phyloP scores from a whole-genome alignment of 2,888 invertebrate genomes.

The Eupithecia inturbata region DNA sequence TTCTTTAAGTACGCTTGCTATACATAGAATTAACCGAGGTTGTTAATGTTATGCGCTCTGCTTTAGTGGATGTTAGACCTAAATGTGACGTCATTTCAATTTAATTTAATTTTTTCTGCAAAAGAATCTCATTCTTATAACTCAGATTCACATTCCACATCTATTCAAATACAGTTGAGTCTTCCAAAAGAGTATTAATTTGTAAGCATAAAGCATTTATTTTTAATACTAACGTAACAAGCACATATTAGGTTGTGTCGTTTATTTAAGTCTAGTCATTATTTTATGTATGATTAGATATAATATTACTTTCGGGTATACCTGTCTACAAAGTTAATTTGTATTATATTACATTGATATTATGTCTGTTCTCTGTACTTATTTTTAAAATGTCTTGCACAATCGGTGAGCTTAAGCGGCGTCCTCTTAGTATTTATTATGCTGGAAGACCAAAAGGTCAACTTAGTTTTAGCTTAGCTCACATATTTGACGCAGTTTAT shows the following conservation, averaged over 20 bases:
- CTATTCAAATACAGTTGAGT: conserved; percentile 36
- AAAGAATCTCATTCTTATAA: conserved; percentile 44
- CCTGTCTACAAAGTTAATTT: not conserved
- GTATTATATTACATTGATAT: not conserved
- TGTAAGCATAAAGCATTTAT: conserved; percentile 43
- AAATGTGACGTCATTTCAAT: not conserved
- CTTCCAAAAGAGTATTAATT: conserved; percentile 44
- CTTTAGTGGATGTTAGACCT: not conserved
- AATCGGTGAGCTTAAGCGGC: not conserved
- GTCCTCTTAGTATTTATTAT: not conserved
- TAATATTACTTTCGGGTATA: conserved; percentile 28
- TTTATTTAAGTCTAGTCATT: conserved; percentile 47
- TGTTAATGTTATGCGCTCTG: conserved; percentile 5
- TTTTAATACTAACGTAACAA: conserved; percentile 28
- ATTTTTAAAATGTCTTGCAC: not conserved
- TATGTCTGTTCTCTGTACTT: not conserved
- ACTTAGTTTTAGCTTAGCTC: not conserved
- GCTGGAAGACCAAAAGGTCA: not conserved
- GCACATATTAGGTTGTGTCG: conserved; percentile 39
- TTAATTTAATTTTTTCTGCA: conserved; percentile 7
- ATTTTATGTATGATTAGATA: conserved; percentile 35
- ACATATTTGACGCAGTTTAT: not conserved
- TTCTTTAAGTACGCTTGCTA: not conserved
- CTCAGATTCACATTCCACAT: conserved; percentile 41
- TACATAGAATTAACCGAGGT: not conserved